phyloP scores from a whole-genome alignment of 2,888 invertebrate species.

The Melieria picta region DNA sequence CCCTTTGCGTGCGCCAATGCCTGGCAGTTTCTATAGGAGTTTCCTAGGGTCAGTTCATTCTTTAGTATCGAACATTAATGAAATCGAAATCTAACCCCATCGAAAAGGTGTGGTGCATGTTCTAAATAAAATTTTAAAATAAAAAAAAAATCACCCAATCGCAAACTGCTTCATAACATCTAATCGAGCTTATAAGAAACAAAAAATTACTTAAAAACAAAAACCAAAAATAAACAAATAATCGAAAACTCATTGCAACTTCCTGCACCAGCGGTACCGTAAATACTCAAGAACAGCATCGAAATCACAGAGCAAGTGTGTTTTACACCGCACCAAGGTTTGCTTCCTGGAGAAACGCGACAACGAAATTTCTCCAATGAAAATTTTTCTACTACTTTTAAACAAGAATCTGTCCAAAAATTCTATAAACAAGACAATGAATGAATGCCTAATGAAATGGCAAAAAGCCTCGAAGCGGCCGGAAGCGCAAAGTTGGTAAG shows the following conservation, averaged over 20 bases:
- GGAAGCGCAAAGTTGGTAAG: no score
- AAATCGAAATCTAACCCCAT: no score
- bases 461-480: not conserved
- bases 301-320: constrained; percentile 50
- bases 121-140: not conserved
- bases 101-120: not conserved
- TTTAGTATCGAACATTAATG: no score
- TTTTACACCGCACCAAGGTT: constrained; percentile 63
- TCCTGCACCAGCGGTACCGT: constrained; percentile 35
- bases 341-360: constrained; percentile 49
- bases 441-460: not conserved
- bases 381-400: constrained; percentile 63
- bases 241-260: constrained; percentile 21
- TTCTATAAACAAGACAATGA: constrained; percentile 7
- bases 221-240: constrained; percentile 1
- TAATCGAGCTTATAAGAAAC: constrained; percentile 2
- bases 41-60: no score
- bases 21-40: no score
- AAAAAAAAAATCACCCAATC: not conserved
- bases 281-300: constrained; percentile 17
- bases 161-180: not conserved
- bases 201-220: constrained; percentile 2
- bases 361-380: constrained; percentile 53
- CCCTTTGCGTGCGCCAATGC: no score
- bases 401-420: constrained; percentile 65